Conservation (phyloP, 2,113 vertebrate species). For the Eulemur rufifrons region DNA sequence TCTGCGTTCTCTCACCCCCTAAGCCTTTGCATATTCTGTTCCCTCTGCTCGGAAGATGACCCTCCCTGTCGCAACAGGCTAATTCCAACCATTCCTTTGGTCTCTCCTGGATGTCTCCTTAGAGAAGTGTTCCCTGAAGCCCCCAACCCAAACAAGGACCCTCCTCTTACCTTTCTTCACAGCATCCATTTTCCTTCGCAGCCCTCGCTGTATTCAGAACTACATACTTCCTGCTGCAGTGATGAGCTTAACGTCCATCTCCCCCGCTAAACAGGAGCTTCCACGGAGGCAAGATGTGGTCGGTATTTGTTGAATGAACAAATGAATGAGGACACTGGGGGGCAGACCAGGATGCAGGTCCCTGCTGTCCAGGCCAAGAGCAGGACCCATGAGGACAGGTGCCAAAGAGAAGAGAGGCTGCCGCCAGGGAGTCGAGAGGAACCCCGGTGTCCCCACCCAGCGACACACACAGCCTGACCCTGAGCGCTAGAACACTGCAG, state of each 20-base stretch:
- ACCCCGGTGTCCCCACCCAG: neutral
- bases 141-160: neutral
- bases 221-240: neutral
- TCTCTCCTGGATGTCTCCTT: neutral
- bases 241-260: neutral
- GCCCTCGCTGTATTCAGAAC: neutral
- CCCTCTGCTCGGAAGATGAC: neutral
- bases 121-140: neutral
- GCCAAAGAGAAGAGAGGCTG: neutral
- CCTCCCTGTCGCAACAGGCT: neutral
- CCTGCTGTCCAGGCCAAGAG: neutral
- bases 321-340: neutral
- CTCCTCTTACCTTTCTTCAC: neutral
- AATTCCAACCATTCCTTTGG: neutral
- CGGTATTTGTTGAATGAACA: neutral
- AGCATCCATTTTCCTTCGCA: neutral
- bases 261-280: neutral
- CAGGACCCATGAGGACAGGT: neutral
- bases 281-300: accelerated
- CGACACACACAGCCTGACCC: neutral
- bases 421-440: neutral
- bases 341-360: neutral
- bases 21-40: neutral
- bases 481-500: slow-evolving; percentile 62
- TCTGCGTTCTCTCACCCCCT: neutral